Conservation (phyloP, 2,888 invertebrate species). For the Adelognathus sp. region DNA sequence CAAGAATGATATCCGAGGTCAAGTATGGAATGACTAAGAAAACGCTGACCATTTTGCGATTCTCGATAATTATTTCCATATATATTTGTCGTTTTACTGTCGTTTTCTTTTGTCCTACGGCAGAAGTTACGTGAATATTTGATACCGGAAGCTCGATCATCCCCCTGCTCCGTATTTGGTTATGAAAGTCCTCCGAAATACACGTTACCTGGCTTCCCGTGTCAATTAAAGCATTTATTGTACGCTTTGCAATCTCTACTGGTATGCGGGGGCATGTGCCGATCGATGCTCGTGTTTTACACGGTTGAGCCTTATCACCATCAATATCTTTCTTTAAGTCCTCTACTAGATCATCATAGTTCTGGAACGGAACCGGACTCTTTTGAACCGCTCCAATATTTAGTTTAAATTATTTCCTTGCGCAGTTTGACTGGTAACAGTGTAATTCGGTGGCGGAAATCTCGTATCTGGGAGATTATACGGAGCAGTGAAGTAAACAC, state of each 20-base stretch:
- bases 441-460: not conserved
- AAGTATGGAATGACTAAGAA: conserved; percentile 44
- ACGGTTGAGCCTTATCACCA: not conserved
- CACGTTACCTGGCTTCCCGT: conserved; percentile 40
- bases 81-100: conserved; percentile 31
- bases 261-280: not conserved
- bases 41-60: not conserved
- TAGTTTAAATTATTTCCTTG: conserved; percentile 26
- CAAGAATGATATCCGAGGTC: conserved; percentile 39
- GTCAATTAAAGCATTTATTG: conserved; percentile 11
- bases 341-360: conserved; percentile 18
- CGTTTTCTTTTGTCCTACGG: conserved; percentile 41
- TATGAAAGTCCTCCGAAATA: conserved; percentile 35
- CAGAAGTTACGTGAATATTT: conserved; percentile 19
- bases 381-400: not conserved
- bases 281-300: not conserved
- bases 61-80: not conserved
- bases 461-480: not conserved
- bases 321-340: conserved; percentile 17
- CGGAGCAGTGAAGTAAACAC: not conserved
- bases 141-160: conserved; percentile 26
- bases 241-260: not conserved
- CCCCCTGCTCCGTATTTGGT: not conserved
- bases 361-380: conserved; percentile 13
- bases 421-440: not conserved